A percentile compares a stretch with the other conserved stretches of the same genome.
Evolutionary conservation across 1,140 invertebrate genomes (phyloP).

Genomic region (Polyergus mexicanus): DNA sequence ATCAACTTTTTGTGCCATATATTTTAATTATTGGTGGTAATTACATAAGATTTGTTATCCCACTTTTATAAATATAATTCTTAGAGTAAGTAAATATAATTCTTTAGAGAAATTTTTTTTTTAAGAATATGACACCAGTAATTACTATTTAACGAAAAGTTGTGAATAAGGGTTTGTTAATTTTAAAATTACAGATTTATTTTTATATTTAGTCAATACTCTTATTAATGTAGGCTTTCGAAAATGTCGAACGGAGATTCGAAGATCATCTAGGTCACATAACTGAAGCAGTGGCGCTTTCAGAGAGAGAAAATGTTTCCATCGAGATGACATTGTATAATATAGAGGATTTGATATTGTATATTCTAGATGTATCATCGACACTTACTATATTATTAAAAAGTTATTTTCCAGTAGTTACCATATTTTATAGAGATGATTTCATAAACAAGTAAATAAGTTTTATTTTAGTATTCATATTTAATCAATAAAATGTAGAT

Average conservation of each 20-base stretch:
- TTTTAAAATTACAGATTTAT: background rate
- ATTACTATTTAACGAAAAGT: constrained; percentile 10
- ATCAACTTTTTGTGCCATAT: background rate
- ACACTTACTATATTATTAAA: constrained; percentile 90
- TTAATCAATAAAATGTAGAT: constrained; percentile 32
- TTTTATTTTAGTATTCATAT: background rate
- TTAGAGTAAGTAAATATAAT: constrained; percentile 1
- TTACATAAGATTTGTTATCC: background rate
- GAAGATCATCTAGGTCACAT: constrained; percentile 69
- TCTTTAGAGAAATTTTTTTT: background rate
- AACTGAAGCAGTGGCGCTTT: constrained; percentile 85
- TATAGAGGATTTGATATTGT: constrained; percentile 91
- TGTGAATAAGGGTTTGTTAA: background rate
- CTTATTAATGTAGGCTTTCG: constrained; percentile 72
- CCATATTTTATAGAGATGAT: constrained; percentile 86
- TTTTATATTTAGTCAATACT: background rate
- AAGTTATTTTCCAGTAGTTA: constrained; percentile 86
- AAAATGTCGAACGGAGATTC: constrained; percentile 79
- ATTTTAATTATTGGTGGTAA: background rate
- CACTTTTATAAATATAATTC: background rate
- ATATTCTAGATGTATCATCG: constrained; percentile 90
- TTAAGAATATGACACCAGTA: background rate
- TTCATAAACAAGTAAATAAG: constrained; percentile 87
- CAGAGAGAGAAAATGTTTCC: constrained; percentile 74
- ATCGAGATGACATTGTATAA: constrained; percentile 84